Base-by-base conservation (phyloP, 2,797 vertebrate genomes). In the Lagocephalus sceleratus region DNA sequence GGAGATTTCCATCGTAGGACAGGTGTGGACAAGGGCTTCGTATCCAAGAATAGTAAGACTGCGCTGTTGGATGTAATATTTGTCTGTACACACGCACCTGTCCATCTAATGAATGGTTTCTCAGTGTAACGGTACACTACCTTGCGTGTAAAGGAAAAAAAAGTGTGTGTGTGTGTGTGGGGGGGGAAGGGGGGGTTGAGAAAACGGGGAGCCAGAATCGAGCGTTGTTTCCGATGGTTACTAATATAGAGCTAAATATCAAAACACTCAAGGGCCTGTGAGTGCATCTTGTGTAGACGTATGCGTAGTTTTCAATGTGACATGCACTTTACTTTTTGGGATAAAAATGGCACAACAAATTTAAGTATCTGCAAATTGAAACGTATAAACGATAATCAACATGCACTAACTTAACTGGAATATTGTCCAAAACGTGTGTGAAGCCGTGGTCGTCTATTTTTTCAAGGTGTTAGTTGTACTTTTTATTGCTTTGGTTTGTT, bases 291-390 rank as follows among this genome's bases (percentile, higher is more conserved):
- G 87, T 91, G 84, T 89, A 91, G 81, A 90, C 55, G 77, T 90
- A 85, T 86, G 84, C 75, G 32, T 91, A 86, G 87, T 90, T 78
- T 85, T 90, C 81, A 88, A 90, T 90, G 89, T 92, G 85, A 92
- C 92, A 92, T 91, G 92, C 92, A 93, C 91, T 93, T 93, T 92
- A 92, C 90, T 92, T 90, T 88, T 84, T 75, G 46, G 17, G 71
- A 83, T 73, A 73, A 90, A 76, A 89, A 91, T 85, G 90, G 91
- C 92, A 92, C 90, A 91, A 91, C 63, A 77, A 86, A 78, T 85
- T 35, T 77, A 88, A 86, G 83, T 89, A 91, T 90, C 91, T 92
- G 91, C 91, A 91, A 92, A 92, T 90, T 75, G 75, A 85, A 89
- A 86, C 79, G 47, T 87, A 88, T 81, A 76, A 84, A 83, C 5